Percentiles rank a stretch among this genome's conserved stretches.
These are phyloP conservation scores for Lepidotrigona ventralis DNA, from an alignment of 1,140 invertebrate species.

Conservation along the genomic window DNA sequence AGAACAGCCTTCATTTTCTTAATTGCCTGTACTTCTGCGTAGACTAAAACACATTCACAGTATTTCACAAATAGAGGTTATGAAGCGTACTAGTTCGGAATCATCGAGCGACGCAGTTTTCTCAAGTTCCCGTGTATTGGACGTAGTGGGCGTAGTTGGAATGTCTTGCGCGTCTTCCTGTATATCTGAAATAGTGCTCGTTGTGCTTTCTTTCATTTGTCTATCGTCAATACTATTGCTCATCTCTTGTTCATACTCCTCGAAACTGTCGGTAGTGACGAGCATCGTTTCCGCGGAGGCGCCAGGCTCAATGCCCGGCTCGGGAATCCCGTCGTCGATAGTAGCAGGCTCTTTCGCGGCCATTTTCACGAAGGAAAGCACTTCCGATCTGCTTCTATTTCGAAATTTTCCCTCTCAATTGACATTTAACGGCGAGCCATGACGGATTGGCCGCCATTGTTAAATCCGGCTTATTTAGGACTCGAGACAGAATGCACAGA, in stretches of 20 bases:
- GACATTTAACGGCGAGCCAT: slow-evolving; percentile 54
- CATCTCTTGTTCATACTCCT: slow-evolving; percentile 86
- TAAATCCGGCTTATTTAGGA: slow-evolving; percentile 31
- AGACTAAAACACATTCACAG: not conserved
- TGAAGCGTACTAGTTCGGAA: slow-evolving; percentile 68
- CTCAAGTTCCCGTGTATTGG: slow-evolving; percentile 55
- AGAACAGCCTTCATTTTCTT: no score
- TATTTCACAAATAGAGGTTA: slow-evolving; percentile 30
- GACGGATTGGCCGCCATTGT: slow-evolving; percentile 54
- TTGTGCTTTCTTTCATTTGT: slow-evolving; percentile 74
- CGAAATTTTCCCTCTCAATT: slow-evolving; percentile 22
- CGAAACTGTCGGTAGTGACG: slow-evolving; percentile 85
- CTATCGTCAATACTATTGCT: slow-evolving; percentile 82
- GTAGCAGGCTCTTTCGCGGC: slow-evolving; percentile 62
- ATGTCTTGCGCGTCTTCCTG: slow-evolving; percentile 80
- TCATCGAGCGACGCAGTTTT: slow-evolving; percentile 64
- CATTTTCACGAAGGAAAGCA: slow-evolving; percentile 59
- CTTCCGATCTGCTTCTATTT: slow-evolving; percentile 37
- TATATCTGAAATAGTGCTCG: slow-evolving; percentile 81
- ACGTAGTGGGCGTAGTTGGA: slow-evolving; percentile 54
- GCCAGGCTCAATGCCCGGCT: slow-evolving; percentile 80
- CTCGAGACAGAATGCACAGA: not conserved
- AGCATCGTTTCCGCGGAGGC: slow-evolving; percentile 84
- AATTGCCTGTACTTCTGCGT: no score
- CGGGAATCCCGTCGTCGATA: slow-evolving; percentile 71